phyloP scores from a whole-genome alignment of 2,888 invertebrate species.

The Cetonia aurata region DNA sequence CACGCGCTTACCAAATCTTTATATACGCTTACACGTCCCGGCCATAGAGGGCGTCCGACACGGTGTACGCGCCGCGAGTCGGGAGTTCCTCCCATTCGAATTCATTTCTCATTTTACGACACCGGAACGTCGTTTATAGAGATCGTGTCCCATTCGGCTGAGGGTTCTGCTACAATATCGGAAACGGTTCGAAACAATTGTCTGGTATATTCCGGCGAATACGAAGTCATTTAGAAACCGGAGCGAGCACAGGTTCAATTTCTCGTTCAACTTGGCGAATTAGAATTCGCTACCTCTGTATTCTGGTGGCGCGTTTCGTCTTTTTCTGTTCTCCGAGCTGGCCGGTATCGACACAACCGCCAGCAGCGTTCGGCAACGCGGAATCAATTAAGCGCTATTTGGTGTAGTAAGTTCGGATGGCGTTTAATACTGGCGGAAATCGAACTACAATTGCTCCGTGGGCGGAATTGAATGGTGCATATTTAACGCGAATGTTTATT shows the following conservation, averaged over 20 bases:
- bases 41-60: no score
- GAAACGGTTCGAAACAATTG: slow-evolving; percentile 49
- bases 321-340: neutral
- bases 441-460: no score
- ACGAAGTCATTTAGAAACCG: slow-evolving; percentile 43
- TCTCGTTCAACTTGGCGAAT: slow-evolving; percentile 28
- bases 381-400: no score
- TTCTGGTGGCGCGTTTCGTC: neutral
- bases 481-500: no score
- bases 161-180: slow-evolving; percentile 47
- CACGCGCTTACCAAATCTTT: no score
- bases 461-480: no score
- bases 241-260: slow-evolving; percentile 23
- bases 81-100: slow-evolving; percentile 54
- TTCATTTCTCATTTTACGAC: slow-evolving; percentile 55
- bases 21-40: no score
- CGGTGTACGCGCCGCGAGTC: no score
- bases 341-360: no score
- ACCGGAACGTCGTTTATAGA: slow-evolving; percentile 52
- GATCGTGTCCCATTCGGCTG: slow-evolving; percentile 49
- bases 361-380: no score
- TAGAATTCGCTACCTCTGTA: neutral
- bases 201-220: slow-evolving; percentile 26
- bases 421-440: no score
- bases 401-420: no score